Conservation (phyloP, 2,888 invertebrate genomes). For the Gymnosoma rotundatum region DNA sequence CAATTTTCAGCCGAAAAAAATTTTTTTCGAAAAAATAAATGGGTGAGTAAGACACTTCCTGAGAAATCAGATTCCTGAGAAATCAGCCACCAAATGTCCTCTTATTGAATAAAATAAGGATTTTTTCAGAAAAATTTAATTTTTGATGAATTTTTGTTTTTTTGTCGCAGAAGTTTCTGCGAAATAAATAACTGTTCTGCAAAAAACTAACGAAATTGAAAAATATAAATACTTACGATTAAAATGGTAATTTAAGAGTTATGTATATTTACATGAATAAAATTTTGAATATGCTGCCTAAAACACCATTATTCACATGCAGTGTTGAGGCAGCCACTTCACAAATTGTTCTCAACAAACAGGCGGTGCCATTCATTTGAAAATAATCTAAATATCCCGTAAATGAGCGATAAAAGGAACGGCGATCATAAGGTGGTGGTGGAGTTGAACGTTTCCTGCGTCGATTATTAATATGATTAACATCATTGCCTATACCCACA, state of each 20-base stretch:
- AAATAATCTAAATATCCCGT: constrained; percentile 77
- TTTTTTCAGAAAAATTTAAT: too few relatives aligned
- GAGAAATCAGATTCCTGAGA: too few relatives aligned
- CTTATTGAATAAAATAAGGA: too few relatives aligned
- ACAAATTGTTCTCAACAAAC: constrained; percentile 87
- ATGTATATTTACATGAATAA: constrained; percentile 86
- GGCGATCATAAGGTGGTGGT: constrained; percentile 74
- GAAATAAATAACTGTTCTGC: too few relatives aligned
- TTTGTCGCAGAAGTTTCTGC: too few relatives aligned
- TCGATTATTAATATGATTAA: constrained; percentile 77
- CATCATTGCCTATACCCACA: constrained; percentile 77
- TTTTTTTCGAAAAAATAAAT: too few relatives aligned
- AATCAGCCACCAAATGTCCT: too few relatives aligned
- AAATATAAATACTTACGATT: not conserved
- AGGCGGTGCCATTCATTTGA: constrained; percentile 83
- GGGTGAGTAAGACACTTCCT: too few relatives aligned
- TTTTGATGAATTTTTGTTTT: too few relatives aligned
- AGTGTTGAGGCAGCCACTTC: constrained; percentile 83
- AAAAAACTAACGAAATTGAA: too few relatives aligned
- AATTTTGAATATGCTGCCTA: constrained; percentile 87
- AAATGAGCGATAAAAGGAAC: constrained; percentile 77
- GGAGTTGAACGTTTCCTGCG: constrained; percentile 36
- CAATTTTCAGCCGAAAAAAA: too few relatives aligned
- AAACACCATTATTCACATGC: constrained; percentile 84
- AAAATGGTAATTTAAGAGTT: not conserved